Conservation (phyloP, 2,113 vertebrate genomes). For the Sigmodon hispidus region DNA sequence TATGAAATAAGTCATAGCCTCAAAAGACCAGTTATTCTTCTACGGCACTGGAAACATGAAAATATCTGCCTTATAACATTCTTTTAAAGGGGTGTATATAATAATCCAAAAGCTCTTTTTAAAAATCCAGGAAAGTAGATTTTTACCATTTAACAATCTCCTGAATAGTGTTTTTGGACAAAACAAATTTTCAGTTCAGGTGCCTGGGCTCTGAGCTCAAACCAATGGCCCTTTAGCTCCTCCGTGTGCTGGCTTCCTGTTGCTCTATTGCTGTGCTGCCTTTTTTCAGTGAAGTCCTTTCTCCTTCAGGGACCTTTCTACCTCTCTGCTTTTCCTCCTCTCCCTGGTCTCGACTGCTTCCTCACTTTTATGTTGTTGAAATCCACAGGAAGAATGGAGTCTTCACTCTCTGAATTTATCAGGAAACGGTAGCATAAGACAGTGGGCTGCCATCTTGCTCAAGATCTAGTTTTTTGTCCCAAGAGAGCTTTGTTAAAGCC, state of each 20-base stretch:
- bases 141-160: slow-evolving; percentile 13
- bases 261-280: background rate
- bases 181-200: background rate
- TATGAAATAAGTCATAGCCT: background rate
- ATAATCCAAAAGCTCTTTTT: background rate
- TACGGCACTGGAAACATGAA: background rate
- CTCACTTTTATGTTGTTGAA: background rate
- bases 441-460: background rate
- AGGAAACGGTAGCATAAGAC: background rate
- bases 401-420: background rate
- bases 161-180: background rate
- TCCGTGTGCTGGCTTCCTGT: background rate
- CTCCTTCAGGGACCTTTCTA: fast-evolving
- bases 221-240: background rate
- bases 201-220: background rate
- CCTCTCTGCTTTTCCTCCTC: background rate
- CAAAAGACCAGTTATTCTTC: background rate
- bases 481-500: background rate
- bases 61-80: background rate
- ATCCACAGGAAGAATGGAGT: background rate
- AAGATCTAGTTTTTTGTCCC: background rate
- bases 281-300: background rate
- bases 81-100: background rate
- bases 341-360: background rate
- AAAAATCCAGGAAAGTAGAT: background rate